phyloP scores from a whole-genome alignment of 1,140 invertebrate species.

The Fopius arisanus region DNA sequence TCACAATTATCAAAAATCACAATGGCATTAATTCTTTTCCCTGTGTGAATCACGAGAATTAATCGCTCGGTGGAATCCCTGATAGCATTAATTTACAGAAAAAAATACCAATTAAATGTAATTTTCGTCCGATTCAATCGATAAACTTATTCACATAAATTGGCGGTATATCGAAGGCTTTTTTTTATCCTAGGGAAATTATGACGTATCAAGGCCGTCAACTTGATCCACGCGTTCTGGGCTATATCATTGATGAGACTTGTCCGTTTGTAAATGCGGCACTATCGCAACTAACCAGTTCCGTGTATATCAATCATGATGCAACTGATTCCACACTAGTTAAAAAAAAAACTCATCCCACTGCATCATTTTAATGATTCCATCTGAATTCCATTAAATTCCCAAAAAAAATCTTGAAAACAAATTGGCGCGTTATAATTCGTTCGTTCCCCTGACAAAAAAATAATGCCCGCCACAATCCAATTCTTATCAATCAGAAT shows the following conservation, averaged over 20 bases:
- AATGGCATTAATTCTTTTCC: no score
- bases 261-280: background rate
- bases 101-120: background rate
- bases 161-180: background rate
- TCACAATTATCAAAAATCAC: no score
- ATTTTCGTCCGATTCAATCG: background rate
- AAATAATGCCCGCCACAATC: background rate
- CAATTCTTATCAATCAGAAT: background rate
- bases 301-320: slow-evolving; percentile 28
- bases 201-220: slow-evolving; percentile 21
- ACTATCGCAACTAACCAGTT: slow-evolving; percentile 18
- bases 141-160: background rate
- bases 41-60: no score
- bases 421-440: no score
- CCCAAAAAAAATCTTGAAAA: no score
- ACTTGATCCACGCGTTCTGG: slow-evolving; percentile 8
- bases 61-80: no score
- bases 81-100: background rate
- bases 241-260: slow-evolving; percentile 12
- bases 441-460: no score
- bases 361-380: no score
- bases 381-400: no score
- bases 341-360: background rate
- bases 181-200: background rate
- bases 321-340: slow-evolving; percentile 4